A percentile compares a stretch with the other conserved stretches of the same genome.
These are phyloP conservation scores for Ptyas mucosa DNA, from an alignment of 2,113 vertebrate genomes.

Conservation along the genomic window DNA sequence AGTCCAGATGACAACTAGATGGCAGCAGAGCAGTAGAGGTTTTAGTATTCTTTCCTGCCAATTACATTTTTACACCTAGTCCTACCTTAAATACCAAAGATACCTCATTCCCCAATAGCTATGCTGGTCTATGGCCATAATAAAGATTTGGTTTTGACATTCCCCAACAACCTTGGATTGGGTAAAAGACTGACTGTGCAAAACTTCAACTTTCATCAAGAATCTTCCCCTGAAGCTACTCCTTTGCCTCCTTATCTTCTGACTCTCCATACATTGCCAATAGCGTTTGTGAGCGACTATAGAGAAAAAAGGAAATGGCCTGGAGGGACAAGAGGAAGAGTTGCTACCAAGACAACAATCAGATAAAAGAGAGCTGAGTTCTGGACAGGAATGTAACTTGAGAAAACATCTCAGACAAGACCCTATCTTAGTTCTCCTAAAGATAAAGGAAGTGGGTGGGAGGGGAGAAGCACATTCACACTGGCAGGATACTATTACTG, in stretches of 20 bases:
- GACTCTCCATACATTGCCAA: background rate
- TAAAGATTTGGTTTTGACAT: background rate
- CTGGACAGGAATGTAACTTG: background rate
- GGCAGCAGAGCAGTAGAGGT: background rate
- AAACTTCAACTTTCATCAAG: background rate
- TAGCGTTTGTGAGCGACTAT: background rate
- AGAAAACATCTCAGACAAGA: background rate
- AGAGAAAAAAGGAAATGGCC: background rate
- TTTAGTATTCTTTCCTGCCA: background rate
- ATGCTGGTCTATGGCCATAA: background rate
- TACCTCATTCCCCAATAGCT: background rate
- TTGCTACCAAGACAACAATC: background rate
- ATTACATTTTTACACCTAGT: background rate
- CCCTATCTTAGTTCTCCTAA: background rate
- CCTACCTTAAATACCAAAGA: background rate
- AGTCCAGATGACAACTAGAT: background rate
- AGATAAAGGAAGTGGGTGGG: background rate
- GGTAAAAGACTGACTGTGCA: background rate
- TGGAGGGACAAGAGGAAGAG: background rate
- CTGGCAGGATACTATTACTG: background rate
- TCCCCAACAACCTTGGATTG: background rate
- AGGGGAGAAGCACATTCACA: background rate
- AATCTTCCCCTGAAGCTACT: background rate
- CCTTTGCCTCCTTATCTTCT: background rate
- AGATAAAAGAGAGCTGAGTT: background rate